phyloP scores from a whole-genome alignment of 2,797 vertebrate species.

The Mallotus villosus region DNA sequence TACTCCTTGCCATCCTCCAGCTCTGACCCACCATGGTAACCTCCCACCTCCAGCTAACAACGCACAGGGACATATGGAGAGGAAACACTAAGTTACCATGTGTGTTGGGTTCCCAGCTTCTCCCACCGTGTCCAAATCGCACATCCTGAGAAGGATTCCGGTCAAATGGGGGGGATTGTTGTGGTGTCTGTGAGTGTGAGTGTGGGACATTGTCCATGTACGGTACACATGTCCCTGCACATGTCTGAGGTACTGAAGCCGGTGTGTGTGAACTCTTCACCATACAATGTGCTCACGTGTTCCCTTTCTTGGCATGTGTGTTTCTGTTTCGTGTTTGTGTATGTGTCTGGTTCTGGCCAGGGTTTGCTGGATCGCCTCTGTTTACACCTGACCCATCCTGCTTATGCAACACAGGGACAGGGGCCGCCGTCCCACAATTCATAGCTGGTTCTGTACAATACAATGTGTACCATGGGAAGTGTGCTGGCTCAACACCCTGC shows the following conservation, averaged over 20 bases:
- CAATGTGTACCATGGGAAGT: conserved; percentile 41
- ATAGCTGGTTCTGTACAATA: conserved; percentile 45
- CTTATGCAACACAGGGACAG: conserved; percentile 55
- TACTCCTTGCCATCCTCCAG: not conserved
- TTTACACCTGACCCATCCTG: conserved; percentile 45
- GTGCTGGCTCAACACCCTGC: conserved; percentile 42
- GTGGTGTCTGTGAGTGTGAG: not conserved
- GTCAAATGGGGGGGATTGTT: not conserved
- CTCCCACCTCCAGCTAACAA: too few species aligned
- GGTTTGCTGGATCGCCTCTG: conserved; percentile 40
- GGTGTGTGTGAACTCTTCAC: too few species aligned
- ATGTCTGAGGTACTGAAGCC: too few species aligned
- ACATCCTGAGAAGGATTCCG: not conserved
- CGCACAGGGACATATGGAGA: too few species aligned
- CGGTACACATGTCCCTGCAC: too few species aligned
- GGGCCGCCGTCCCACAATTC: conserved; percentile 49
- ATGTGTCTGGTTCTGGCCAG: conserved; percentile 19
- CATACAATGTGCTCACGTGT: too few species aligned
- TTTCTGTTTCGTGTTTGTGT: conserved; percentile 7
- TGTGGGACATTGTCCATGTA: not conserved
- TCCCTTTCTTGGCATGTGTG: not conserved
- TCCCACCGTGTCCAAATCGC: not conserved
- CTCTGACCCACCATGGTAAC: too few species aligned
- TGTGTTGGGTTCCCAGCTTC: not conserved
- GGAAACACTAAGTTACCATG: too few species aligned